These are phyloP conservation scores for Drosophila seguyi DNA, from an alignment of 1,140 invertebrate genomes.

Conservation along the genomic window DNA sequence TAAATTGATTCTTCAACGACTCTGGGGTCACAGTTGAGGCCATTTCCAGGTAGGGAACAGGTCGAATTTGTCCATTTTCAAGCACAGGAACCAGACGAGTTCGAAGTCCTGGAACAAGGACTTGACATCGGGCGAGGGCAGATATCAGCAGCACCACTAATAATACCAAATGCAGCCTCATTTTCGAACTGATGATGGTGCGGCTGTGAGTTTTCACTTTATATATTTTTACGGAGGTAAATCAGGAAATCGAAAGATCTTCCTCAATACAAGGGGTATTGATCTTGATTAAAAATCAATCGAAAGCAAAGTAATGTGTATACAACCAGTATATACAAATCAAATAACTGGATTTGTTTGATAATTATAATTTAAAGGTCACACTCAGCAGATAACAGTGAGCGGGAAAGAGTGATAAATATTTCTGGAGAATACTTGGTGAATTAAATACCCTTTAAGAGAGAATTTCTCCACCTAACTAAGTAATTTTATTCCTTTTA, in stretches of 20 bases:
- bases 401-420: neutral
- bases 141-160: neutral
- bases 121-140: neutral
- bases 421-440: neutral
- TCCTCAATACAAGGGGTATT: constrained; percentile 5
- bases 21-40: constrained; percentile 11
- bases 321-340: neutral
- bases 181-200: neutral
- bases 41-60: neutral
- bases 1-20: neutral
- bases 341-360: constrained; percentile 13
- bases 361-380: neutral
- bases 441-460: neutral
- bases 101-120: constrained; percentile 7
- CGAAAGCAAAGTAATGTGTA: neutral
- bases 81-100: constrained; percentile 1
- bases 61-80: constrained; percentile 11
- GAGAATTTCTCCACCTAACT: neutral
- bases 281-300: constrained; percentile 4
- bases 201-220: neutral
- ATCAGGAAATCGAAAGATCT: constrained; percentile 1
- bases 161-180: constrained; percentile 5
- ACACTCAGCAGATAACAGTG: neutral
- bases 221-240: constrained; percentile 1
- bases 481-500: neutral